A percentile compares a stretch with the other conserved stretches of the same genome.
These are phyloP conservation scores for Graphium colonna DNA, from an alignment of 2,888 invertebrate species.

Conservation along the genomic window DNA sequence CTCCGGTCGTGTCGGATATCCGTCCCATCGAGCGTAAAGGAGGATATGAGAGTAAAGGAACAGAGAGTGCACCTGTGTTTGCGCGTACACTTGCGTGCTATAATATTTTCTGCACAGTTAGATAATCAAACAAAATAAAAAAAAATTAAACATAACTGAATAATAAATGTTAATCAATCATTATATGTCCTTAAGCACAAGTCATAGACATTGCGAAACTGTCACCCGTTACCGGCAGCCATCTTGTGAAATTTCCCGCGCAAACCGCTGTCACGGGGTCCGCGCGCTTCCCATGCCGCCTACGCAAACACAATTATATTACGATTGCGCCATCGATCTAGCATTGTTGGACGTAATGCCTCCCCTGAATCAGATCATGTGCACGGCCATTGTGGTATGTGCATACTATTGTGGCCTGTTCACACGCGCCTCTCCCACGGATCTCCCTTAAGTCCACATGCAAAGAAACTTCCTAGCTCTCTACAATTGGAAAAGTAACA, in stretches of 20 bases:
- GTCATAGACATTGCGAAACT: no score
- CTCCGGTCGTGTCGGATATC: no score
- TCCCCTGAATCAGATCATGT: constrained; percentile 72
- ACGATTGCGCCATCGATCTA: constrained; percentile 56
- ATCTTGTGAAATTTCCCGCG: constrained; percentile 1
- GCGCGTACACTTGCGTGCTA: no score
- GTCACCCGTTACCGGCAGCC: no score
- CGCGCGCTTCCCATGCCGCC: constrained; percentile 63
- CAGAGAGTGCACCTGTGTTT: no score
- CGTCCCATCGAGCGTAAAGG: no score
- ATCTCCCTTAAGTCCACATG: constrained; percentile 34
- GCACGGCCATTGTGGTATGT: constrained; percentile 51
- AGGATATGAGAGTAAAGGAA: no score
- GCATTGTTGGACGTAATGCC: constrained; percentile 71
- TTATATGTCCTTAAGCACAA: no score
- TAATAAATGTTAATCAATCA: no score
- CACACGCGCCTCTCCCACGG: constrained; percentile 76
- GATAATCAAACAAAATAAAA: no score
- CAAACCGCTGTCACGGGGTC: constrained; percentile 11
- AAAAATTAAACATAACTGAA: no score
- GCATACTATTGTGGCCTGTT: constrained; percentile 60
- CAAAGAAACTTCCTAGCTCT: constrained; percentile 41
- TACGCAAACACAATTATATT: constrained; percentile 68
- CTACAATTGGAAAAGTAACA: constrained; percentile 24
- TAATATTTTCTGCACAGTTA: no score